Evolutionary conservation across 2,113 vertebrate genomes (phyloP), one percentile per base, ranked within the genome.

Genomic region (Takifugu bimaculatus): DNA sequence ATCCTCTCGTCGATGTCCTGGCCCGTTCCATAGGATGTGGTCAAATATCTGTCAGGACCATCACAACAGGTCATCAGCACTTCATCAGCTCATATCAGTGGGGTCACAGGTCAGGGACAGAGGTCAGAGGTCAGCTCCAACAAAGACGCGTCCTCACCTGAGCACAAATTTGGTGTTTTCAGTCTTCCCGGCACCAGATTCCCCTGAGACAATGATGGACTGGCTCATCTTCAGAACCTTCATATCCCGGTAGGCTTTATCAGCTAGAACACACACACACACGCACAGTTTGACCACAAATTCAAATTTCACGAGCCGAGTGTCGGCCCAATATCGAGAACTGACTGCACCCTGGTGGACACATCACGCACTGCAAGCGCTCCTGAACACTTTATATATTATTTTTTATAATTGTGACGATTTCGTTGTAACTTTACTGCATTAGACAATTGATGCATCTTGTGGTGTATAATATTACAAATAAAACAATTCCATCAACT

Each of bases 161-260:
- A 99, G 89, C 53, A 99, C 95, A 88, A 99, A 99, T 88, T 99
- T 99, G 32, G 97, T 99, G 82, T 99, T 99, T 86, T 99, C 96
- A 0, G 97, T 99, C 89, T 99, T 99, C 29, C 97, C 97, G 62
- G 97, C 96, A 58, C 97, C 97, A 0, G 97, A 99, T 84, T 99
- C 97, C 72, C 97, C 97, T 6, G 97, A 99, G 47, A 99, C 96
- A 50, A 98, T 93, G 86, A 99, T 96, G 64, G 97, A 98, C 86
- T 99, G 96, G 68, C 97, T 99, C 93, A 97, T 93, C 88, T 96
- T 98, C 70, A 97, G 92, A 4, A 99, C 96, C 86, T 92, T 97
- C 97, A 99, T 98, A 88, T 99, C 97, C 53, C 96, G 90, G 87
- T 95, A 98, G 2, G 96, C 91, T 84, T 99, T 99, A 85, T 99